Base-by-base conservation (phyloP, 2,888 invertebrate genomes). In the Eucriotettix oculatus region DNA sequence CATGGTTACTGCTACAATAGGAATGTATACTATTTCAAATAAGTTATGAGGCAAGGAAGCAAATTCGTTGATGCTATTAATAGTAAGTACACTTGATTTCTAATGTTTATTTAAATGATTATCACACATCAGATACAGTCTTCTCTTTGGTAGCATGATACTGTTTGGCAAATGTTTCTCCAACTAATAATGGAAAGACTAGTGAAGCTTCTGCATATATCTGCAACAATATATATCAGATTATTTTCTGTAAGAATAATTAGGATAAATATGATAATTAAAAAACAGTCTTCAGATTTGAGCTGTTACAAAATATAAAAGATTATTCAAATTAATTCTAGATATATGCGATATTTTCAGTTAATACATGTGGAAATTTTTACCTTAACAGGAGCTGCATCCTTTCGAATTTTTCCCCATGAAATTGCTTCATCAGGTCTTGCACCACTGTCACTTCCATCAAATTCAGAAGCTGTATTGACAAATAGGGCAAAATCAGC, bases 341-440 rank as follows among this genome's bases (percentile, higher is more conserved):
- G 7, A 29, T 2, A 29, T 29, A 5, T 7, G 7, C 7, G 29
- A 29, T 29, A 29, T 29, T 29, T 29, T 29, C 2, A 5, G 7
- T 7, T 5, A 29, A 5, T 29, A 7, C 29, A 29, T 7, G 7
- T 29, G 2, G 7, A 29, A 29, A 29, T 5, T 29, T 29, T 29
- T 63, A 87, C 82, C 75, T 99, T 99, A 0, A 97, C 91, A 0
- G 97, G 93, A 41, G 79, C 82, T 0, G 96, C 92, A 64, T 87
- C 85, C 64, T 84, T 83, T 69, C 84, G 85, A 62, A 99, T 96
- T 77, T 99, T 99, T 0, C 99, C 99, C 99, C 99, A 99, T 5
- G 97, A 97, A 1, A 97, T 83, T 0, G 99, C 99, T 75, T 99
- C 99, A 76, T 99, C 99, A 0, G 99, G 99, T 61, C 90, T 79